A percentile compares a stretch with the other conserved stretches of the same genome.
Conservation (phyloP, 2,888 invertebrate species). For the Rhingia campestris region DNA sequence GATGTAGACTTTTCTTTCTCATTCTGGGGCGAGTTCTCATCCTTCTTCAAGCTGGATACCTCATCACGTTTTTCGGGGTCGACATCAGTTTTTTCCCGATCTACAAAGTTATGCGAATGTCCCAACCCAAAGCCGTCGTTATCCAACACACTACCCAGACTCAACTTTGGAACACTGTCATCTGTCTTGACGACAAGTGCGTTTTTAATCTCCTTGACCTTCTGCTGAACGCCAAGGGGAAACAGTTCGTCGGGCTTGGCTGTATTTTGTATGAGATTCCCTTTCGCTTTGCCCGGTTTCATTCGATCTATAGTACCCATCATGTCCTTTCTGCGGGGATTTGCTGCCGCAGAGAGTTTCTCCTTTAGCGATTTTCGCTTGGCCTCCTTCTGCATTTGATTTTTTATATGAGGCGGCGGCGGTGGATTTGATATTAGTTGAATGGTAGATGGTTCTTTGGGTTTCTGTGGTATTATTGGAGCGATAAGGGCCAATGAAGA, state of each 20-base stretch:
- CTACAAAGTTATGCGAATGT: slow-evolving; percentile 87
- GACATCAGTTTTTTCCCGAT: slow-evolving; percentile 80
- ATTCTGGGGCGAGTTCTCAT: slow-evolving; percentile 20
- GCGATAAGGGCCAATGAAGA: slow-evolving; percentile 66
- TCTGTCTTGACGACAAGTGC: slow-evolving; percentile 85
- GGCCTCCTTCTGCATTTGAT: slow-evolving; percentile 82
- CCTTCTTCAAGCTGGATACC: slow-evolving; percentile 7
- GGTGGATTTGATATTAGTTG: slow-evolving; percentile 81
- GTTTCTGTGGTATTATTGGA: slow-evolving; percentile 76
- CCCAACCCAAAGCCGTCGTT: slow-evolving; percentile 88
- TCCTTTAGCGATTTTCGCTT: slow-evolving; percentile 82
- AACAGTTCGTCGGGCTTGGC: slow-evolving; percentile 85
- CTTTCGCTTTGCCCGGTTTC: slow-evolving; percentile 94
- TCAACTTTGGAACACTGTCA: slow-evolving; percentile 90
- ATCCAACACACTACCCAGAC: slow-evolving; percentile 91
- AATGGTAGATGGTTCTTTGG: slow-evolving; percentile 81
- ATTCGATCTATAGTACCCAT: slow-evolving; percentile 92
- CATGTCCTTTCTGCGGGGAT: slow-evolving; percentile 86
- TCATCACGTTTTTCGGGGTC: slow-evolving; percentile 75
- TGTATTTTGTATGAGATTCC: slow-evolving; percentile 90
- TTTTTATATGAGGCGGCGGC: slow-evolving; percentile 81
- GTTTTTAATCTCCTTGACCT: slow-evolving; percentile 85
- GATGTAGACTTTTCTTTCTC: slow-evolving; percentile 40
- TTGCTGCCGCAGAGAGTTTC: slow-evolving; percentile 80
- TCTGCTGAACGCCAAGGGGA: slow-evolving; percentile 84